phyloP scores from a whole-genome alignment of 2,888 invertebrate species.

The Euzophera pinguis region DNA sequence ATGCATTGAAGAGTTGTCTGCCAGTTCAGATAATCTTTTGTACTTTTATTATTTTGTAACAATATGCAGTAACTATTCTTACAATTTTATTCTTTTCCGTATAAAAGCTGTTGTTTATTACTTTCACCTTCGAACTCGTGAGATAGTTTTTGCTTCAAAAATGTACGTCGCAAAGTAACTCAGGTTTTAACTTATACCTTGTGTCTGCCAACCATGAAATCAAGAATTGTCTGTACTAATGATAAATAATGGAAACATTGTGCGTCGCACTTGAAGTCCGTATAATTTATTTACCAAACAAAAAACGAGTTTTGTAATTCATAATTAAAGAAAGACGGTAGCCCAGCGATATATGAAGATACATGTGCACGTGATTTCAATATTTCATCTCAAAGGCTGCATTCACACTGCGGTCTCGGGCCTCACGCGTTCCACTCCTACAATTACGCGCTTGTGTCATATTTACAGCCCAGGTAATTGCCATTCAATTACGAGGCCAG shows the following conservation, averaged over 20 bases:
- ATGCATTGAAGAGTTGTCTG: too few relatives aligned
- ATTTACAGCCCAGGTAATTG: conserved; percentile 81
- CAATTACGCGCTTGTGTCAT: conserved; percentile 80
- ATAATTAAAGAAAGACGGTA: conserved; percentile 25
- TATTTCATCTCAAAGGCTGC: conserved; percentile 66
- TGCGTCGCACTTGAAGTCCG: neutral
- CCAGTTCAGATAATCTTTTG: neutral
- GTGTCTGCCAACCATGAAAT: too few relatives aligned
- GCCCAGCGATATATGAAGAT: conserved; percentile 32
- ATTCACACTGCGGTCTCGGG: conserved; percentile 62
- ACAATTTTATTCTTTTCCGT: conserved; percentile 4
- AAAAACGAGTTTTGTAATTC: conserved; percentile 1
- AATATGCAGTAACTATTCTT: neutral
- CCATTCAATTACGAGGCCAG: conserved; percentile 76
- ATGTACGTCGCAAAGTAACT: too few relatives aligned
- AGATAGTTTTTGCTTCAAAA: neutral
- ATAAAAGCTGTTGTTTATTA: neutral
- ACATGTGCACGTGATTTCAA: conserved; percentile 56
- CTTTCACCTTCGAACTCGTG: neutral
- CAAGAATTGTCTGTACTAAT: too few relatives aligned
- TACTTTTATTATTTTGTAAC: neutral
- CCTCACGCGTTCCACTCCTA: conserved; percentile 71
- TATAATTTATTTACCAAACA: neutral
- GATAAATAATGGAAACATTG: too few relatives aligned
- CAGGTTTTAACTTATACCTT: too few relatives aligned